phyloP scores from a whole-genome alignment of 2,113 vertebrate genomes.

The Cyanoliseus patagonus region DNA sequence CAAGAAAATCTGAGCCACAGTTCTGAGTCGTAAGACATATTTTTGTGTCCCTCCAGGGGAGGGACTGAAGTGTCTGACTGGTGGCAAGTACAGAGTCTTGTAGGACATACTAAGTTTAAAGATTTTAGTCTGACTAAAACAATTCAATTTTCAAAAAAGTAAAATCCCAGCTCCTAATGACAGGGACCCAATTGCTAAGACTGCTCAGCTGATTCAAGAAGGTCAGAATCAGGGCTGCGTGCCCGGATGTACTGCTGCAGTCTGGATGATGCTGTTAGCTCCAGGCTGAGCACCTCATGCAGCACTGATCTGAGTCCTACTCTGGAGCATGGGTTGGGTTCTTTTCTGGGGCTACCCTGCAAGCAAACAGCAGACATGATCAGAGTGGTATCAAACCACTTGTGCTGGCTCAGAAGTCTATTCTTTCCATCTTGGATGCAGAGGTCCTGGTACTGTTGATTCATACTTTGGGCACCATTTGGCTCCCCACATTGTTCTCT shows the following conservation, averaged over 20 bases:
- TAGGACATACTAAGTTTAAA: not conserved
- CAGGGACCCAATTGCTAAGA: not conserved
- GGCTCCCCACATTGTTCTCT: not conserved
- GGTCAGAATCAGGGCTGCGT: not conserved
- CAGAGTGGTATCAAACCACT: fast-evolving
- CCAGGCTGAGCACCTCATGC: not conserved
- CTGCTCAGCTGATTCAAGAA: not conserved
- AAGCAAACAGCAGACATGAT: not conserved
- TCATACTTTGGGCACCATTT: not conserved
- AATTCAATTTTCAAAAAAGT: not conserved
- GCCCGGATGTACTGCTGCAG: fast-evolving
- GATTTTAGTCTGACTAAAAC: not conserved
- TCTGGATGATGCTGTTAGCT: not conserved
- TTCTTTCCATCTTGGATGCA: not conserved
- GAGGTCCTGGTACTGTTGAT: not conserved
- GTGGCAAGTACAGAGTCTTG: not conserved
- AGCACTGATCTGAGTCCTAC: not conserved
- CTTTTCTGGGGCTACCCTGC: not conserved
- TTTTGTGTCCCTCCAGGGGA: not conserved
- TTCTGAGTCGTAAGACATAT: not conserved
- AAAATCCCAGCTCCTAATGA: not conserved
- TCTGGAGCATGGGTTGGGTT: not conserved
- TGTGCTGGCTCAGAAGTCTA: not conserved
- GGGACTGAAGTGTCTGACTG: not conserved
- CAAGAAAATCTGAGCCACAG: not conserved